phyloP scores from a whole-genome alignment of 37 sponge, comb jelly and placozoan genomes.

The Chondrosia reniformis region DNA sequence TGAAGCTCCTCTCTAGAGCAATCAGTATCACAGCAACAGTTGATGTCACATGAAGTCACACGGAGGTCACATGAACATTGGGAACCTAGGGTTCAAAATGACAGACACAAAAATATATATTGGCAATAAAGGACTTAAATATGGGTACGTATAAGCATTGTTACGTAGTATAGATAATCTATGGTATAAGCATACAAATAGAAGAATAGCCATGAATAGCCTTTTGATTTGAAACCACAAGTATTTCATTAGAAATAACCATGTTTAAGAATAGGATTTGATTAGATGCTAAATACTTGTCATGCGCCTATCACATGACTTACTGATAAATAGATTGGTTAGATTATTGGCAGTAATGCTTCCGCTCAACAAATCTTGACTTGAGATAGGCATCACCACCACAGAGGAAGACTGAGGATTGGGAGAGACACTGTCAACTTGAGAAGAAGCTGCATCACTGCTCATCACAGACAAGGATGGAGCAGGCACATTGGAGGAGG shows the following conservation, averaged over 20 bases:
- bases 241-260: no score
- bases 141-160: neutral
- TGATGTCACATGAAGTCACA: conserved; percentile 23
- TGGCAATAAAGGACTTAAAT: neutral
- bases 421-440: neutral
- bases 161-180: no score
- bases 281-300: neutral
- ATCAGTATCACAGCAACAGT: conserved; percentile 7
- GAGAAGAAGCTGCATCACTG: neutral
- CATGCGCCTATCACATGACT: neutral
- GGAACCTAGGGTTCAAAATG: neutral
- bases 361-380: neutral
- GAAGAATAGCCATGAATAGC: no score
- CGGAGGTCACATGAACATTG: neutral
- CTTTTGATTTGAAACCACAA: no score
- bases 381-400: neutral
- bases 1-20: conserved; percentile 7
- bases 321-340: neutral
- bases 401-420: neutral
- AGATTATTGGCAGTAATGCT: conserved; percentile 7
- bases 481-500: no score
- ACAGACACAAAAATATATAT: neutral
- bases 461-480: neutral
- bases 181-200: no score
- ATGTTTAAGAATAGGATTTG: neutral